phyloP scores from a whole-genome alignment of 2,113 vertebrate species.

The Rhagologus leucostigma region DNA sequence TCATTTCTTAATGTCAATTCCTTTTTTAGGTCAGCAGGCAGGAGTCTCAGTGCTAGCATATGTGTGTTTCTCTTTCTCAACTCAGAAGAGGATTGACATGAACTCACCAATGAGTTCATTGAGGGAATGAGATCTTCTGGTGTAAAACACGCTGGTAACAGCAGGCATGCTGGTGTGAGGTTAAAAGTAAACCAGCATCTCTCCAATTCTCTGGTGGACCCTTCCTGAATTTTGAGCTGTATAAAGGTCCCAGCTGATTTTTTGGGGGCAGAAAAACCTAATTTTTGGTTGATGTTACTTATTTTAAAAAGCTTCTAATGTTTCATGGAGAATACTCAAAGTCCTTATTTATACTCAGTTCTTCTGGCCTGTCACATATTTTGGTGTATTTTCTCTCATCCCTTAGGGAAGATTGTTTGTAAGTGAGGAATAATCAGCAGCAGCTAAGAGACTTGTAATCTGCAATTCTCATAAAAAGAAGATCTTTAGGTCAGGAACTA shows the following conservation, averaged over 20 bases:
- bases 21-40: slow-evolving; percentile 35
- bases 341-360: neutral
- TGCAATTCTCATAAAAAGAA: neutral
- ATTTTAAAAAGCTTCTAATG: neutral
- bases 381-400: neutral
- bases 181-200: neutral
- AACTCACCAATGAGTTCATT: neutral
- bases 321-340: neutral
- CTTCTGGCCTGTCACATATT: neutral
- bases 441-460: neutral
- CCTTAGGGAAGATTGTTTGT: neutral
- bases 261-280: neutral
- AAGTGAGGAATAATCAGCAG: neutral
- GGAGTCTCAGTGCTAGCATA: neutral
- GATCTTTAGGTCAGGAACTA: neutral
- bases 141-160: neutral
- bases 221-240: neutral
- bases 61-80: neutral
- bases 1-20: slow-evolving; percentile 31
- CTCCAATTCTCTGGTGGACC: neutral
- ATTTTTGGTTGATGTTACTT: neutral
- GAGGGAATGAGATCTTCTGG: neutral
- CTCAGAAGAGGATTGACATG: neutral
- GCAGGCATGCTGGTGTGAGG: neutral
- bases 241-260: neutral